Conservation (phyloP, 2,113 vertebrate genomes). For the Chiloscyllium plagiosum region DNA sequence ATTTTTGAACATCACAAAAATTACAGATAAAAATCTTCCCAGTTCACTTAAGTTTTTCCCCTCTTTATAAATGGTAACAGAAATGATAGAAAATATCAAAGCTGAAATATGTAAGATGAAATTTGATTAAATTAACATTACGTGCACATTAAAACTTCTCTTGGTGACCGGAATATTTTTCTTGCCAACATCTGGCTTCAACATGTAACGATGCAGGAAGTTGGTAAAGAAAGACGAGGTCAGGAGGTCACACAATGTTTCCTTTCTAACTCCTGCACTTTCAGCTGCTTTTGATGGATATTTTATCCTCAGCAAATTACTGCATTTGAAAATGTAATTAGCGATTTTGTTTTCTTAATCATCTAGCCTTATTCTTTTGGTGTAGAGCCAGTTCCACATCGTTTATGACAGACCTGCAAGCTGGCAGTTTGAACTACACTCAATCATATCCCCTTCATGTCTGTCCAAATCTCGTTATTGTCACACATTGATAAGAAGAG, state of each 20-base stretch:
- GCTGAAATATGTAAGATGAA: constrained; percentile 45
- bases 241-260: constrained; percentile 75
- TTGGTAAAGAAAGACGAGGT: constrained; percentile 69
- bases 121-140: constrained; percentile 50
- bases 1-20: constrained; percentile 41
- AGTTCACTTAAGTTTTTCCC: constrained; percentile 15
- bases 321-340: constrained; percentile 88
- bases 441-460: constrained; percentile 43
- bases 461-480: constrained; percentile 49
- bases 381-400: constrained; percentile 58
- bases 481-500: constrained; percentile 51
- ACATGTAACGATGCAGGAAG: constrained; percentile 82
- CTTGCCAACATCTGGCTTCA: constrained; percentile 82
- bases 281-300: constrained; percentile 87
- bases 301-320: constrained; percentile 92
- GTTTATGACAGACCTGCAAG: constrained; percentile 52
- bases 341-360: constrained; percentile 91
- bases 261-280: constrained; percentile 74
- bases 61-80: constrained; percentile 38
- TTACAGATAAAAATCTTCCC: constrained; percentile 42
- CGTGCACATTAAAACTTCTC: constrained; percentile 52
- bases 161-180: constrained; percentile 44
- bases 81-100: constrained; percentile 44
- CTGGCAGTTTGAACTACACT: constrained; percentile 50
- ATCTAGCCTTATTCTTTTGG: constrained; percentile 66